These are phyloP conservation scores for Tenthredo distinguenda DNA, from an alignment of 2,888 invertebrate genomes.

Conservation along the genomic window DNA sequence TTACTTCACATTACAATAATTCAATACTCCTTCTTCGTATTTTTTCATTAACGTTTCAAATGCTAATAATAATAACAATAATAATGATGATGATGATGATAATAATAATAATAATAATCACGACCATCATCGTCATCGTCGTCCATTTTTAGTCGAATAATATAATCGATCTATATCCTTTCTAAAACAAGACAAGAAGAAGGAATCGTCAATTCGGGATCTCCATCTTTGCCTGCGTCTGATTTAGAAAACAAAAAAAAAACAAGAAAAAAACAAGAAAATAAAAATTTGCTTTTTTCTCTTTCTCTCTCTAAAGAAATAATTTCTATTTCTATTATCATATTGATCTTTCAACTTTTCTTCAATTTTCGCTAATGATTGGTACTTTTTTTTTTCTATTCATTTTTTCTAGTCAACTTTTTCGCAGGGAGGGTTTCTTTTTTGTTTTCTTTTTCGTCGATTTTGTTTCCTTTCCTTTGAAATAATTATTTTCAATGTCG, in stretches of 20 bases:
- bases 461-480: neutral
- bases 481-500: neutral
- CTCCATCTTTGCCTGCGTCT: too few relatives aligned
- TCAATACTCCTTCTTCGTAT: too few relatives aligned
- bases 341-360: neutral
- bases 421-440: too few relatives aligned
- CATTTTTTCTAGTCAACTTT: too few relatives aligned
- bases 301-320: neutral
- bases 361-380: neutral
- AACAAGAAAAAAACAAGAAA: too few relatives aligned
- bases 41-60: too few relatives aligned
- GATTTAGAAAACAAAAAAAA: too few relatives aligned
- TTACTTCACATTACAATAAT: too few relatives aligned
- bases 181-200: neutral
- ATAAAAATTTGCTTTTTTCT: too few relatives aligned
- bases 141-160: neutral
- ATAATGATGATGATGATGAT: neutral
- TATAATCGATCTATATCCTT: neutral
- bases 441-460: too few relatives aligned
- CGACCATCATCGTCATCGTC: neutral
- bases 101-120: neutral
- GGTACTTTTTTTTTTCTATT: neutral
- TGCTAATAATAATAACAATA: neutral
- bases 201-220: neutral
- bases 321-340: neutral